Percentiles rank a stretch among this genome's conserved stretches.
Evolutionary conservation across 2,113 vertebrate species (phyloP).

Genomic region (Rhynchomys soricoides): DNA sequence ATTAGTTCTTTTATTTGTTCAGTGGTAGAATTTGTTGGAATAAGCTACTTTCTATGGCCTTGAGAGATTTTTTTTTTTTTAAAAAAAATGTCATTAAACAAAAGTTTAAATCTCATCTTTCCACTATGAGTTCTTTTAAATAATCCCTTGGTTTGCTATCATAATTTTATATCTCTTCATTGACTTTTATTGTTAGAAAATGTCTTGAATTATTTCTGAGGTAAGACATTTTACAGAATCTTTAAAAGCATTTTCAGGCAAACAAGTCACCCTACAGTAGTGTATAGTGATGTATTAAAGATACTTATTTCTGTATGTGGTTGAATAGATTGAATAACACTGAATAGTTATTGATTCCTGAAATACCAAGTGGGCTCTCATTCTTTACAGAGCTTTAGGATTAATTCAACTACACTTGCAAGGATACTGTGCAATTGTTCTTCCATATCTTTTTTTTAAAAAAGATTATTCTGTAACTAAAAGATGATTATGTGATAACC

Average conservation of each 20-base stretch:
- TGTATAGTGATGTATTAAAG: background rate
- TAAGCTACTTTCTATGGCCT: background rate
- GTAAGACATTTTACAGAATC: background rate
- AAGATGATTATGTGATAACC: background rate
- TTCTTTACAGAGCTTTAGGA: background rate
- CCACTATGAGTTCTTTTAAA: background rate
- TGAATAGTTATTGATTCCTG: background rate
- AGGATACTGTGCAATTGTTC: background rate
- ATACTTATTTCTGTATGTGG: background rate
- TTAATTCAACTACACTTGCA: background rate
- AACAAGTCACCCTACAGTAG: background rate
- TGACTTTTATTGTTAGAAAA: constrained; percentile 7
- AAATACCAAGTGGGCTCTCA: background rate
- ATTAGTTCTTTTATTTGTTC: background rate
- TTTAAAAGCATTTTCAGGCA: background rate
- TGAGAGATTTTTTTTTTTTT: background rate
- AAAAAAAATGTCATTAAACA: background rate
- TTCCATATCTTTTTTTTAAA: background rate
- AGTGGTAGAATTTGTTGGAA: background rate
- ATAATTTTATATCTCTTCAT: background rate
- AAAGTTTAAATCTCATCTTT: background rate
- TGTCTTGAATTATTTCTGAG: background rate
- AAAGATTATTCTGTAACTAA: background rate
- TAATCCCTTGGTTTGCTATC: background rate
- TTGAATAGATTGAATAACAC: background rate